These are phyloP conservation scores for Drosophila planitibia DNA, from an alignment of 2,888 invertebrate genomes.

Conservation along the genomic window DNA sequence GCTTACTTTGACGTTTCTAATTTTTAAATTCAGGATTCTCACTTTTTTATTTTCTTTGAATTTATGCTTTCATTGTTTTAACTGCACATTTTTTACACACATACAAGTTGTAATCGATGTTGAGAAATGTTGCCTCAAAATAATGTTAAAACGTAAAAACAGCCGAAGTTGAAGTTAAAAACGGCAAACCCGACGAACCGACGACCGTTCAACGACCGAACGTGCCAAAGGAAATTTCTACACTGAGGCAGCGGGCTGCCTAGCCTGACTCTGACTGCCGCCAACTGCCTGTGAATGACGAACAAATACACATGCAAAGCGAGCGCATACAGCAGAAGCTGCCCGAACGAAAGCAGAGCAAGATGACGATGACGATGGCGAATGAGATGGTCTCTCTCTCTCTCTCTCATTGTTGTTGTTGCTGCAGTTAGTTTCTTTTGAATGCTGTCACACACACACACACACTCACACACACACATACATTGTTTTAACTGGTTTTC, in stretches of 20 bases:
- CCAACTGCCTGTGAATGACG: conserved; percentile 37
- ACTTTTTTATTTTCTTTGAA: conserved; percentile 1
- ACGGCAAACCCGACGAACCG: conserved; percentile 46
- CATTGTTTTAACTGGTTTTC: conserved; percentile 54
- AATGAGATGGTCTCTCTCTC: conserved; percentile 29
- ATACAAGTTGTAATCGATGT: conserved; percentile 10
- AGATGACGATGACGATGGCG: conserved; percentile 61
- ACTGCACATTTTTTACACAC: conserved; percentile 24
- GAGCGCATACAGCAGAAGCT: conserved; percentile 56
- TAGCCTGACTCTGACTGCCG: conserved; percentile 55
- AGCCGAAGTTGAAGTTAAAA: conserved; percentile 26
- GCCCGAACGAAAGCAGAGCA: conserved; percentile 74
- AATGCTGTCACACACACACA: conserved; percentile 35
- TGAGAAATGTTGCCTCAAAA: conserved; percentile 55
- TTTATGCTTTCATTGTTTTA: conserved; percentile 14
- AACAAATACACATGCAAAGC: conserved; percentile 31
- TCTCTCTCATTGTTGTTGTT: conserved; percentile 25
- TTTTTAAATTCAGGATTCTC: conserved; percentile 23
- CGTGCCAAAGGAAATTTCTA: conserved; percentile 83
- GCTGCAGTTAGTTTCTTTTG: conserved; percentile 59
- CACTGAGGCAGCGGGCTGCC: conserved; percentile 61
- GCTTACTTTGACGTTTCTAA: conserved; percentile 56
- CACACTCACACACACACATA: conserved; percentile 26
- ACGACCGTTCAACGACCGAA: conserved; percentile 55
- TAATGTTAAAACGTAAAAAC: conserved; percentile 39